These are phyloP conservation scores for Drepana falcataria DNA, from an alignment of 2,888 invertebrate species.

Conservation along the genomic window DNA sequence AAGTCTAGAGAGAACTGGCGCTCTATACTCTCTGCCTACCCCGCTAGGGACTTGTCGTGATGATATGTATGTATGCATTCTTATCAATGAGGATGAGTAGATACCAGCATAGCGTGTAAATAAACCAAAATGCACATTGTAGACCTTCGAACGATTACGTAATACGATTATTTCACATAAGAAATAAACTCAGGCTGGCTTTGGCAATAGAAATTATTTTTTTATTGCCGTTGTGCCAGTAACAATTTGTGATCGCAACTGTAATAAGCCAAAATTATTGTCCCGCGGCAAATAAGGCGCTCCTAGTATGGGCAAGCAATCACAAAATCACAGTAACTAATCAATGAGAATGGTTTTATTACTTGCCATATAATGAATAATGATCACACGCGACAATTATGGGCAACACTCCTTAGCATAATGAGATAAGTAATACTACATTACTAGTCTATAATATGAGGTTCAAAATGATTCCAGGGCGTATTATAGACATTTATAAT, in stretches of 20 bases:
- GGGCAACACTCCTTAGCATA: not conserved
- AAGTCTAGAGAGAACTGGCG: no score
- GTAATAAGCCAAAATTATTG: not conserved
- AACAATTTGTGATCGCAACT: not conserved
- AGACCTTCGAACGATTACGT: no score
- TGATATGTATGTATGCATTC: no score
- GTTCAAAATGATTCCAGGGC: no score
- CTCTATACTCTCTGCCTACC: no score
- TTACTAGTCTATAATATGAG: not conserved
- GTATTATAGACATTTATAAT: no score
- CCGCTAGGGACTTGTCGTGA: no score
- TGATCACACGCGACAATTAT: not conserved
- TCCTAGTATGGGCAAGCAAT: not conserved
- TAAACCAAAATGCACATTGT: no score
- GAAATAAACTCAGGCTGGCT: not conserved
- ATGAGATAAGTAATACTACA: not conserved
- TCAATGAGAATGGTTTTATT: not conserved
- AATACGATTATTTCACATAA: no score
- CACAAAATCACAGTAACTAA: not conserved
- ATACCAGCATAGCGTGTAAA: no score
- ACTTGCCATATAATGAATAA: not conserved
- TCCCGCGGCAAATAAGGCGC: not conserved
- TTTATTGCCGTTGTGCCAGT: slow-evolving; percentile 16
- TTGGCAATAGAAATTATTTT: slow-evolving; percentile 18
- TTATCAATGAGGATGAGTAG: no score